A percentile compares a stretch with the other conserved stretches of the same genome.
Conservation (phyloP, 2,888 invertebrate species). For the Hirtodrosophila trivittata region DNA sequence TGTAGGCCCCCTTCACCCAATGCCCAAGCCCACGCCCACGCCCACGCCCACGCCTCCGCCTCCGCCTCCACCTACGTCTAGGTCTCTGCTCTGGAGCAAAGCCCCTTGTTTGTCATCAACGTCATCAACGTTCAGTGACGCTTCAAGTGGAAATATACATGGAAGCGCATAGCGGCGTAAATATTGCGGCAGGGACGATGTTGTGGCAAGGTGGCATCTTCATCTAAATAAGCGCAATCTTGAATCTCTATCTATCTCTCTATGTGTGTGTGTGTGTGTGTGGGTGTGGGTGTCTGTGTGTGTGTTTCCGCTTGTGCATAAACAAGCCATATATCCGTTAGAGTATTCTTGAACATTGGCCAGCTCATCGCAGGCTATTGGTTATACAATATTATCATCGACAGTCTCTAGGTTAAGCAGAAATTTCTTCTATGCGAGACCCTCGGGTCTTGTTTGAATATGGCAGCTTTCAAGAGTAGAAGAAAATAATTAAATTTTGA, state of each 20-base stretch:
- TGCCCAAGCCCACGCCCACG: too few species aligned
- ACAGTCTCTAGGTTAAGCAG: too few species aligned
- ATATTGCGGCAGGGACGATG: neutral
- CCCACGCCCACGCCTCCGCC: neutral
- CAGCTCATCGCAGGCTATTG: constrained; percentile 13
- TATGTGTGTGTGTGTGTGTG: neutral
- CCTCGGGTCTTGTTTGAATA: too few species aligned
- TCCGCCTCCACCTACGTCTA: too few species aligned
- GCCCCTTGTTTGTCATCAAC: constrained; percentile 30
- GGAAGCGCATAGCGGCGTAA: constrained; percentile 5
- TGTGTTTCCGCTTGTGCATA: neutral
- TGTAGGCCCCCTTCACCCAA: neutral
- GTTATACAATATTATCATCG: neutral
- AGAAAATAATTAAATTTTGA: constrained; percentile 20
- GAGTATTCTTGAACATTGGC: constrained; percentile 4
- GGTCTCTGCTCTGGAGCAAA: neutral
- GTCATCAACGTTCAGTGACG: constrained; percentile 29
- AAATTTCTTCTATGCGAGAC: too few species aligned
- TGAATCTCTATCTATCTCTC: neutral
- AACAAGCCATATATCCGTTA: constrained; percentile 9
- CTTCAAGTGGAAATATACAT: constrained; percentile 35
- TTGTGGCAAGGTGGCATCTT: neutral
- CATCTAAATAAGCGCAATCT: neutral
- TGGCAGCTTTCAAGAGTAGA: neutral
- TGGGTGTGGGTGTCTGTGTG: neutral